Evolutionary conservation across 2,113 vertebrate species (phyloP).

Genomic region (Paedocypris sp.): DNA sequence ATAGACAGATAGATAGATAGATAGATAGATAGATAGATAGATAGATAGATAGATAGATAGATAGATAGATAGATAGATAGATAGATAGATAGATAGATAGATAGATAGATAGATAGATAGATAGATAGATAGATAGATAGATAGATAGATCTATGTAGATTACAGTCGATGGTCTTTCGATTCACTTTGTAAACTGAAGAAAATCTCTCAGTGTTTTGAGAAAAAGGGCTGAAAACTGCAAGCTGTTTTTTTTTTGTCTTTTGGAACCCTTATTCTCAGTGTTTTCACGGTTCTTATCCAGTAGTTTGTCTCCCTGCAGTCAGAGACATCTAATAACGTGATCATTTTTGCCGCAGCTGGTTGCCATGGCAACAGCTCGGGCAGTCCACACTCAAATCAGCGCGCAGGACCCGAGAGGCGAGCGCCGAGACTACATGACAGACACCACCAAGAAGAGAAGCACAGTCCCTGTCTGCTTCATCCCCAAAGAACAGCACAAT

Average conservation of each 20-base stretch:
- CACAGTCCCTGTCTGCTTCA: not conserved
- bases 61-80: too few relatives aligned
- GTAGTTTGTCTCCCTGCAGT: slow-evolving; percentile 49
- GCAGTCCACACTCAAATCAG: slow-evolving; percentile 23
- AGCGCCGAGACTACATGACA: slow-evolving; percentile 16
- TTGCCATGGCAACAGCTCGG: slow-evolving; percentile 49
- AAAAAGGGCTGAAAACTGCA: not conserved
- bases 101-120: not conserved
- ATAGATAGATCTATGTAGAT: too few relatives aligned
- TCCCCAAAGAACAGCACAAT: not conserved
- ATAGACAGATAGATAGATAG: too few relatives aligned
- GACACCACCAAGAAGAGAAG: slow-evolving; percentile 13
- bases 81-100: too few relatives aligned
- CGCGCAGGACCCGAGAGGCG: slow-evolving; percentile 22
- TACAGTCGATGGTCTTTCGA: slow-evolving; percentile 31
- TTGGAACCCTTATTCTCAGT: not conserved
- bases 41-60: too few relatives aligned
- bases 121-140: not conserved
- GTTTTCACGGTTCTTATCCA: slow-evolving; percentile 40
- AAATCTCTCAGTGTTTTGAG: not conserved
- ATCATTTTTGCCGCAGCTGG: slow-evolving; percentile 64
- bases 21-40: too few relatives aligned
- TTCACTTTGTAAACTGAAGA: slow-evolving; percentile 41
- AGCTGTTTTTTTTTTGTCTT: slow-evolving; percentile 20
- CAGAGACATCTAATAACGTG: slow-evolving; percentile 67